These are phyloP conservation scores for Alentia gelatinosa DNA, from an alignment of 2,888 invertebrate genomes.

Conservation along the genomic window DNA sequence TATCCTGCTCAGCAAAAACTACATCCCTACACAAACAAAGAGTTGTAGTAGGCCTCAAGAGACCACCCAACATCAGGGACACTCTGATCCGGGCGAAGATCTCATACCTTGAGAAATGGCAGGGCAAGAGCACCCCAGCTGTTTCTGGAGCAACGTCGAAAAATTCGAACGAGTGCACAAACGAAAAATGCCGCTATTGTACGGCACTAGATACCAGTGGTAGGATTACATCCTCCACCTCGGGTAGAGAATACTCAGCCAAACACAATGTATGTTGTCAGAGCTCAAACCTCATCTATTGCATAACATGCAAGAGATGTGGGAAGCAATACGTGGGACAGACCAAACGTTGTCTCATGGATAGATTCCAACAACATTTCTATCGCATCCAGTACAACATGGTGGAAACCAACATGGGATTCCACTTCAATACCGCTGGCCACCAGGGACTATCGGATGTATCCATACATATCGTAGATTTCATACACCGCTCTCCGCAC, in stretches of 20 bases:
- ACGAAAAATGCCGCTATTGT: not conserved
- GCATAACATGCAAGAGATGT: not conserved
- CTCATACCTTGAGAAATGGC: not conserved
- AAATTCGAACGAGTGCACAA: not conserved
- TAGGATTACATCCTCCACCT: not conserved
- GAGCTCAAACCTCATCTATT: not conserved
- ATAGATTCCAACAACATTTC: not conserved
- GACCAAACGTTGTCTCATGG: not conserved
- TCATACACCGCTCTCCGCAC: not conserved
- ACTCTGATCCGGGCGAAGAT: not conserved
- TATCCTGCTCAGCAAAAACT: too few species aligned
- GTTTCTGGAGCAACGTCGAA: not conserved
- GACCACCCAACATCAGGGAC: not conserved
- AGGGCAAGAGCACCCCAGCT: too few species aligned
- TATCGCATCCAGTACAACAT: not conserved
- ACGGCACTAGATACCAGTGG: not conserved
- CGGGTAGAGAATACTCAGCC: not conserved
- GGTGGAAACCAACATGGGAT: not conserved
- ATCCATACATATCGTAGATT: not conserved
- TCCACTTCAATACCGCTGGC: not conserved
- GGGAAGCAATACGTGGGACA: not conserved
- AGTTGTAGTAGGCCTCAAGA: not conserved
- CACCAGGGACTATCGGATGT: not conserved
- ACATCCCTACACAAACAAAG: too few species aligned
- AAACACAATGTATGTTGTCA: not conserved